Base-by-base conservation (phyloP, 2,797 vertebrate genomes). In the Galagoides demidoff region DNA sequence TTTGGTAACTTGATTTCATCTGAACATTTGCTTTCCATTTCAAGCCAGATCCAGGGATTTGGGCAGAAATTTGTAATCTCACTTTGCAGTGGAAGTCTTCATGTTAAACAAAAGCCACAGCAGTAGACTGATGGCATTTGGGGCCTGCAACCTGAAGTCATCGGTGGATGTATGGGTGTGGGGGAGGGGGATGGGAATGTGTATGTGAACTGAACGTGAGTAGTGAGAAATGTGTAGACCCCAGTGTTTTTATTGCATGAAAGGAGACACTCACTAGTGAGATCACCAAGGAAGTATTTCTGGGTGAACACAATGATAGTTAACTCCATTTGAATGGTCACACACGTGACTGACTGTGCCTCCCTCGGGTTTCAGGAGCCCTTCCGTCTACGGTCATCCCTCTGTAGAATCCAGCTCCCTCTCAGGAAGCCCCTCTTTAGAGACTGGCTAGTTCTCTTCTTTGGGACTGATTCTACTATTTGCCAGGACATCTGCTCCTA, bases 1-100 rank as follows among this genome's bases (percentile, higher is more conserved):
- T 77, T 92, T 85, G 61, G 76, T 59, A 64, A 90, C n/a, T 92
- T 71, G 11, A 19, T 92, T 95, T 97, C 92, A 81, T 90, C 88
- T 34, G 66, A 96, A 88, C 20, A 7, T 55, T 57, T 70, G 57
- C 76, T 96, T 90, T 94, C 9, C 17, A 39, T 79, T 91, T 97
- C 61, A 76, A 66, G 55, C 82, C 84, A 57, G 31, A 70, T 63
- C 82, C 66, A 9, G 2, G 16, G 64, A 93, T 68, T 86, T 55
- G 1, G 19, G 79, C 49, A 89, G 87, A 95, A 85, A 31, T 61
- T 59, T 19, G 22, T 49, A 27, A 57, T 37, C 29, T 84, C 34
- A 84, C 63, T 70, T 68, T 70, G 23, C 90, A 79, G 85, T 27
- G 74, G 45, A 45, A 61, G 22, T 45, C 89, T 93, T 85, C 71